Conservation (phyloP, 2,113 vertebrate species). For the Holacanthus passer region DNA sequence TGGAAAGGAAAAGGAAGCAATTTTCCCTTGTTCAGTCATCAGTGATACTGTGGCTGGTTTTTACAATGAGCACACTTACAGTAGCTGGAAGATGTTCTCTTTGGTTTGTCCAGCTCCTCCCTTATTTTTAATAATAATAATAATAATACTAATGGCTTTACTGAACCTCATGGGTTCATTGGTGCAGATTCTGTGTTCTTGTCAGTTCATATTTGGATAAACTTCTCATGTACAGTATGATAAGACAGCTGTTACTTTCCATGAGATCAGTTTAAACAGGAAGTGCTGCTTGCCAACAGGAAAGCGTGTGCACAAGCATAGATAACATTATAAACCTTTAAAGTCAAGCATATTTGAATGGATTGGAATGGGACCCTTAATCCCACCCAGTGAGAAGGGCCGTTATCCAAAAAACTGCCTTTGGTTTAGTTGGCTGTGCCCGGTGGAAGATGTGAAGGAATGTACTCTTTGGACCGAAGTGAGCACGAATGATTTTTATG, state of each 20-base stretch:
- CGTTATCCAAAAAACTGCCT: background rate
- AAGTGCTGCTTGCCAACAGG: conserved; percentile 56
- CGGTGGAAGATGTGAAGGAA: background rate
- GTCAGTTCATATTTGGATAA: conserved; percentile 26
- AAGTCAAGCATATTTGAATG: conserved; percentile 33
- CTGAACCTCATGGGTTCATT: too few relatives aligned
- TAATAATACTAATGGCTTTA: too few relatives aligned
- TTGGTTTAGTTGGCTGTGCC: background rate
- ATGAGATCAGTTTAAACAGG: conserved; percentile 49
- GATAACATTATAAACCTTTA: conserved; percentile 63
- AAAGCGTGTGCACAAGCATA: conserved; percentile 60
- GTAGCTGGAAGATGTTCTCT: background rate
- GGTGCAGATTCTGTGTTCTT: too few relatives aligned
- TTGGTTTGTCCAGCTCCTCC: conserved; percentile 11
- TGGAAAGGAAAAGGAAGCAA: conserved; percentile 15
- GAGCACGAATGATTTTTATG: conserved; percentile 25
- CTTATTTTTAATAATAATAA: too few relatives aligned
- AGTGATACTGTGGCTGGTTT: background rate
- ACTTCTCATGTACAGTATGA: conserved; percentile 9
- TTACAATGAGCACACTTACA: background rate
- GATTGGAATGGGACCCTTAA: background rate
- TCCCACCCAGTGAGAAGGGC: background rate
- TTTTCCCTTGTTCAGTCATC: background rate
- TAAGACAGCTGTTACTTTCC: conserved; percentile 30
- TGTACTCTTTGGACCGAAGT: conserved; percentile 10